Percentiles rank a stretch among this genome's conserved stretches.
Evolutionary conservation across 2,113 vertebrate species (phyloP).

Genomic region (Cisticola juncidis): DNA sequence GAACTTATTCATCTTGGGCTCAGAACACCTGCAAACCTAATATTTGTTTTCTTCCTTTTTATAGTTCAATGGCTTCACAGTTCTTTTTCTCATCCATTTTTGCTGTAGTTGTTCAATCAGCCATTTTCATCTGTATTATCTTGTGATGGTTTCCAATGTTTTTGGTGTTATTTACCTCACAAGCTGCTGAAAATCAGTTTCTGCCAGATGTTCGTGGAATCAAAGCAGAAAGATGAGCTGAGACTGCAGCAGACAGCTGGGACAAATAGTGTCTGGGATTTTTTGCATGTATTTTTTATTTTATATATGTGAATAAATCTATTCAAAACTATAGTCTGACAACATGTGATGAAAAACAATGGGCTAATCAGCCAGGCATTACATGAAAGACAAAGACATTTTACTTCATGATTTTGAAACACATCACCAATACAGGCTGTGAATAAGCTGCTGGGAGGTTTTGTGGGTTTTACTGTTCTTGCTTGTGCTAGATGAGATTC

Average conservation of each 20-base stretch:
- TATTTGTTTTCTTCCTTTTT: not conserved
- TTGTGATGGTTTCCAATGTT: not conserved
- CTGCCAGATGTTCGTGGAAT: not conserved
- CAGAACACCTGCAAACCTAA: not conserved
- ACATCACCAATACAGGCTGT: not conserved
- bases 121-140: not conserved
- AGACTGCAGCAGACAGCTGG: not conserved
- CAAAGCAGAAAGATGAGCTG: not conserved
- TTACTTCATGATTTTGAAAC: not conserved
- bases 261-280: not conserved
- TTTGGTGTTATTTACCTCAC: not conserved
- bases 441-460: not conserved
- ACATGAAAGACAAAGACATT: not conserved
- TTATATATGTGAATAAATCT: not conserved
- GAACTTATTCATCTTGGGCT: not conserved
- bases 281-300: not conserved
- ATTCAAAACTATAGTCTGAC: not conserved
- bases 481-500: not conserved
- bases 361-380: not conserved
- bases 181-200: not conserved
- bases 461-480: not conserved
- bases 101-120: not conserved
- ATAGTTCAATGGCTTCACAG: not conserved
- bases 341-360: not conserved
- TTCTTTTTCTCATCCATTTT: not conserved